Conservation (phyloP, 2,113 vertebrate species). For the Gymnobelideus leadbeateri region DNA sequence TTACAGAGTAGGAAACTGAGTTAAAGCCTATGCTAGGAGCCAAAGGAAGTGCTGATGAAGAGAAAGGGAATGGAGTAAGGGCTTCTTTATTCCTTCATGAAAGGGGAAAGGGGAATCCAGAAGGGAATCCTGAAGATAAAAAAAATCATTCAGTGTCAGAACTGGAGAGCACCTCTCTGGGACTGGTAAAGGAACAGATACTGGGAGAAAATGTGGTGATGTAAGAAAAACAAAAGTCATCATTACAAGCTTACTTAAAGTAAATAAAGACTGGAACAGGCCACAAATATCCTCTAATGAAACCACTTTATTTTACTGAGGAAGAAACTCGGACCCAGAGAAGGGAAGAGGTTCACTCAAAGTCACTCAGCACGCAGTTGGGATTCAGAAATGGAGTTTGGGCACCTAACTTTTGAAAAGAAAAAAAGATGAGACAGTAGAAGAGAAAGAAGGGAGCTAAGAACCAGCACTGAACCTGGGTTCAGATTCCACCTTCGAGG, state of each 20-base stretch:
- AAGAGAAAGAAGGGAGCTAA: not conserved
- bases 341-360: not conserved
- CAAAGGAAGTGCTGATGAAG: not conserved
- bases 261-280: not conserved
- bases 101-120: not conserved
- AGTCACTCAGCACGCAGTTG: not conserved
- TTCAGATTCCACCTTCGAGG: not conserved
- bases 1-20: not conserved
- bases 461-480: not conserved
- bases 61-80: not conserved
- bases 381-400: not conserved
- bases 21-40: not conserved
- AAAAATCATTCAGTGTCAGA: not conserved
- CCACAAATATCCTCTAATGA: not conserved
- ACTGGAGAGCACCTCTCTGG: not conserved
- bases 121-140: not conserved
- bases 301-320: slow-evolving; percentile 4
- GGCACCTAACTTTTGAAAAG: not conserved
- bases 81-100: not conserved
- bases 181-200: not conserved
- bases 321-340: not conserved
- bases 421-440: not conserved
- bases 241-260: not conserved
- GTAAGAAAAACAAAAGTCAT: not conserved
- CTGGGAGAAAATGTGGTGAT: not conserved